Percentiles rank a stretch among this genome's conserved stretches.
These are phyloP conservation scores for Scartelaos histophorus DNA, from an alignment of 2,113 vertebrate genomes.

Conservation along the genomic window DNA sequence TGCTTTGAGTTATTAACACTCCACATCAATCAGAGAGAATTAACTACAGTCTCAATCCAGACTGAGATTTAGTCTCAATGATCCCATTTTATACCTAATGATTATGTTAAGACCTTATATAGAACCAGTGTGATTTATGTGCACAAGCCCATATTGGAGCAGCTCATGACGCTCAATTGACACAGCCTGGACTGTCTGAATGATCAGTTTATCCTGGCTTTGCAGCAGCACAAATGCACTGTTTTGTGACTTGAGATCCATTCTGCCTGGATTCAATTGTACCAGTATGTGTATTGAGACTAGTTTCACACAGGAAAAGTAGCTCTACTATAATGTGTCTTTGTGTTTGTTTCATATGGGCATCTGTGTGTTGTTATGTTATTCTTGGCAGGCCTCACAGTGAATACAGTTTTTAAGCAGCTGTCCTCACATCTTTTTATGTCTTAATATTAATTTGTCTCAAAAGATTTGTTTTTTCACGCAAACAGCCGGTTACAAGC, in stretches of 20 bases:
- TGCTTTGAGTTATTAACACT: constrained; percentile 61
- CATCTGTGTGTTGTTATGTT: constrained; percentile 48
- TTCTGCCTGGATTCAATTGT: no score
- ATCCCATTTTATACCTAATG: neutral
- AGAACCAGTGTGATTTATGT: neutral
- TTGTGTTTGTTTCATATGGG: constrained; percentile 21
- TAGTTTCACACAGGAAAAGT: neutral
- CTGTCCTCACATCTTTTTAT: constrained; percentile 46
- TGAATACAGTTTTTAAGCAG: constrained; percentile 50
- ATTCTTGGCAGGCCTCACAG: constrained; percentile 35
- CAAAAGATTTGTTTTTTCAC: constrained; percentile 45
- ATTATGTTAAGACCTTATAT: neutral
- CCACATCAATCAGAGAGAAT: constrained; percentile 18
- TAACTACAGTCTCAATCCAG: neutral
- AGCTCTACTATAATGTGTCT: neutral
- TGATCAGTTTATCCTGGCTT: no score
- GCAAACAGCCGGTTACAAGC: constrained; percentile 24
- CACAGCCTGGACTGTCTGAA: no score
- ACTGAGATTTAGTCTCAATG: neutral
- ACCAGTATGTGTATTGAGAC: no score
- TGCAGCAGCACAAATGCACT: no score
- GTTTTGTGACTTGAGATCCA: no score
- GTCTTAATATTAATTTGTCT: constrained; percentile 51
- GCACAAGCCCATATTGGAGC: neutral
- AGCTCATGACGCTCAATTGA: neutral